Percentiles rank a stretch among this genome's conserved stretches.
Evolutionary conservation across 2,888 invertebrate genomes (phyloP).

Genomic region (Itoplectis maculator): DNA sequence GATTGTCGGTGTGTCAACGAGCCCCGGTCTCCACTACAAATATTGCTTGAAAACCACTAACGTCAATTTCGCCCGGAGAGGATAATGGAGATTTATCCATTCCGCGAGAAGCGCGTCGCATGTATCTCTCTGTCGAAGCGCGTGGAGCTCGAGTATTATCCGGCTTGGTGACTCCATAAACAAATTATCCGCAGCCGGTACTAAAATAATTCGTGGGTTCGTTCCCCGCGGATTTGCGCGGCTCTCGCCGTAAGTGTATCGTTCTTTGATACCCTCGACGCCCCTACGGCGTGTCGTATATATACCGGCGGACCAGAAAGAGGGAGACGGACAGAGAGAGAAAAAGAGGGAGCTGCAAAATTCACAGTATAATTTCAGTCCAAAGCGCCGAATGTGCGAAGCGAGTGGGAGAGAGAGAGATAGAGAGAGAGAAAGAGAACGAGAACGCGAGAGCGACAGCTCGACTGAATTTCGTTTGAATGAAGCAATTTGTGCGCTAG

Average conservation of each 20-base stretch:
- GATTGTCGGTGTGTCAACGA: too few relatives aligned
- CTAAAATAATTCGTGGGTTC: constrained; percentile 40
- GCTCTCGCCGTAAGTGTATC: constrained; percentile 36
- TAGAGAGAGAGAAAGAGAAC: not conserved
- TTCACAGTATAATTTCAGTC: constrained; percentile 54
- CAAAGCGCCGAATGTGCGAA: constrained; percentile 20
- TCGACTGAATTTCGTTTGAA: constrained; percentile 81
- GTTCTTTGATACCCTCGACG: constrained; percentile 50
- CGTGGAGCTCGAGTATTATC: not conserved
- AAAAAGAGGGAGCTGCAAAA: constrained; percentile 20
- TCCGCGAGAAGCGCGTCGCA: not conserved
- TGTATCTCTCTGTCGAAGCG: not conserved
- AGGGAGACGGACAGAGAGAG: not conserved
- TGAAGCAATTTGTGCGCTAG: constrained; percentile 83
- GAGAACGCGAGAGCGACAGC: constrained; percentile 8
- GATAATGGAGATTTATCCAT: not conserved
- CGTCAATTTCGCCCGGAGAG: not conserved
- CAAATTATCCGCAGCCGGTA: constrained; percentile 33
- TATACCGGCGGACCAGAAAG: not conserved
- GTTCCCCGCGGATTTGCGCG: constrained; percentile 32
- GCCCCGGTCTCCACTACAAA: too few relatives aligned
- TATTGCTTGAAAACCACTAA: too few relatives aligned
- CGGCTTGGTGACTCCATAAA: constrained; percentile 35
- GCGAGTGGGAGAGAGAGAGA: not conserved
- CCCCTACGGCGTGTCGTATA: constrained; percentile 30